These are phyloP conservation scores for Chelon auratus DNA, from an alignment of 2,797 vertebrate genomes.

Conservation along the genomic window DNA sequence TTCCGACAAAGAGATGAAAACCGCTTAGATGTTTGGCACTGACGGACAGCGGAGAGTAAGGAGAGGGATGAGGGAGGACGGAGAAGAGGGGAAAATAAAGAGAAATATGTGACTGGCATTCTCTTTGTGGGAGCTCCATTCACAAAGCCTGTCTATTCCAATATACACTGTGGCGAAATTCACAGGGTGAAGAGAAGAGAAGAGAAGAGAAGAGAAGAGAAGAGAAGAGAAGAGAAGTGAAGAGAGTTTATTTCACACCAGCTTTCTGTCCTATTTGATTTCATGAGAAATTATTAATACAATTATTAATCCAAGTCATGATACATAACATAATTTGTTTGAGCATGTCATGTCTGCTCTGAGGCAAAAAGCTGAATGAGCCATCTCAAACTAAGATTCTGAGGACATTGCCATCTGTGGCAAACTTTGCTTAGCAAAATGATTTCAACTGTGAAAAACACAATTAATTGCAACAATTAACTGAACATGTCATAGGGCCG, in stretches of 20 bases:
- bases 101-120: constrained; percentile 56
- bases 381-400: no score
- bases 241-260: constrained; percentile 12
- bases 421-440: no score
- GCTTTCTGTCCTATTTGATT: not conserved
- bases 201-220: not conserved
- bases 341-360: no score
- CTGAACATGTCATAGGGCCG: no score
- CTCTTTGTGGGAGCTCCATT: constrained; percentile 60
- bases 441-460: no score
- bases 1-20: constrained; percentile 76
- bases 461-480: no score
- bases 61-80: constrained; percentile 35
- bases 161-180: constrained; percentile 11
- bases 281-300: not conserved
- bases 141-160: constrained; percentile 45
- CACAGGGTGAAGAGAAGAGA: constrained; percentile 25
- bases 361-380: no score
- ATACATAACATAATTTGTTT: no score
- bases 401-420: no score
- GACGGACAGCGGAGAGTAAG: constrained; percentile 60
- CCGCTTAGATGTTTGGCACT: constrained; percentile 65
- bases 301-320: no score
- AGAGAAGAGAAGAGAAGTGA: not conserved
- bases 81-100: constrained; percentile 37